Base-by-base conservation (phyloP, 2,797 vertebrate genomes). In the Poeciliopsis presidionis region DNA sequence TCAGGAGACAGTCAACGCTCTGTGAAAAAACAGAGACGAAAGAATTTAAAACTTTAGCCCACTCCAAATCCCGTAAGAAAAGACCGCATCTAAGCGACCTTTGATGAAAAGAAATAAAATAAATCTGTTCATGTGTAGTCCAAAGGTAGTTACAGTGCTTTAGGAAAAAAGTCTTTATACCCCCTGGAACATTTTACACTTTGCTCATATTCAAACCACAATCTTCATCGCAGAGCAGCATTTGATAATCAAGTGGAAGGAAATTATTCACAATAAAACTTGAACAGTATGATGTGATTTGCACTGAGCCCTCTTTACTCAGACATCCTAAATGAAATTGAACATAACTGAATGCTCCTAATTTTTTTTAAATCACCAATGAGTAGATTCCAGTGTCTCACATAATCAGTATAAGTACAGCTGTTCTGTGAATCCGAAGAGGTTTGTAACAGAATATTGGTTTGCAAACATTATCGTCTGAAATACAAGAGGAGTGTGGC, bases 51-150 rank as follows among this genome's bases (percentile, higher is more conserved):
- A n/a, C 39, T 67, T 41, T 43, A 43, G 39, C 11, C 89, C 22
- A 88, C 87, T 91, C 83, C 25, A 47, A 72, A 73, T 79, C 84
- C 78, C 47, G 77, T 8, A 76, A 84, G 81, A 87, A 86, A 76
- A 88, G 49, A 30, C 28, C 43, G 53, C 36, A 75, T 72, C 75
- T 87, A 72, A 81, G 81, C 73, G 75, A 75, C 74, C 2, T 45
- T 72, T 63, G 80, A 72, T 1, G 22, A 36, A 51, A 36, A 83
- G 78, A 28, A 73, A 51, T 59, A 59, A 65, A 30, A 61, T 36
- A 72, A 30, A 76, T 81, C 79, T 2, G 47, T 65, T 80, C 75
- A 59, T 80, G 43, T 69, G 76, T 57, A 80, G 79, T 83, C 85
- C 88, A 84, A 71, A 87, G 61, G 73, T 45, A 65, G 78, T 79